Evolutionary conservation across 2,113 vertebrate genomes (phyloP), one percentile per base, ranked within the genome.

Genomic region (Hippocampus mohnikei): DNA sequence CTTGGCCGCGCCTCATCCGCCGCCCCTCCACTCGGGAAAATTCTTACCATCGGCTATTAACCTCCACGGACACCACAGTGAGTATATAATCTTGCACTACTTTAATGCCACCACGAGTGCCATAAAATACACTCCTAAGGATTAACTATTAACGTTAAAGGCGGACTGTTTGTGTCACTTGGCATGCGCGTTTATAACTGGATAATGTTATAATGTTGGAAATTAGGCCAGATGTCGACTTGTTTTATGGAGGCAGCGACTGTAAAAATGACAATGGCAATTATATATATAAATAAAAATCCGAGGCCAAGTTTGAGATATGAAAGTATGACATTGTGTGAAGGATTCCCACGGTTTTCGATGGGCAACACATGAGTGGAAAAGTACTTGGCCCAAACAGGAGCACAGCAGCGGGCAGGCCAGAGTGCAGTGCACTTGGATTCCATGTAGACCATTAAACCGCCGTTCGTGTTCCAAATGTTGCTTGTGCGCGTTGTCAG

Each of bases 41-140:
- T 97, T 93, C 88, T 88, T 97, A 79, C 91, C 95, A 76, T 89
- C 96, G 58, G 92, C 94, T 82, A 93, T 98, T 87, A 95, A 94
- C 87, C 92, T 96, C 46, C 95, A 96, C 88, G 90, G 94, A 73
- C 95, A 96, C 86, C 94, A 96, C 83, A 92, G 96, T 97, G 91
- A 98, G 95, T 93, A 60, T 2, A 52, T 20, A 10, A 48, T 18
- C n/a, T 25, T 21, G 20, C 0, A 5, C 37, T 64, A 60, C 16
- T 20, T 7, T 6, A 15, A 33, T 48, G 27, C 18, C 42, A 46
- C 27, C 21, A 23, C 40, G 50, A 10, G 8, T 52, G n/a, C 1
- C 16, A 16, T 15, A 8, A 66, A 7, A 52, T 67, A 29, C 56
- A 62, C 3, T 9, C 27, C 15, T 33, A 15, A 16, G 6, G 1